Evolutionary conservation across 2,113 vertebrate species (phyloP).

Genomic region (Elephas maximus): DNA sequence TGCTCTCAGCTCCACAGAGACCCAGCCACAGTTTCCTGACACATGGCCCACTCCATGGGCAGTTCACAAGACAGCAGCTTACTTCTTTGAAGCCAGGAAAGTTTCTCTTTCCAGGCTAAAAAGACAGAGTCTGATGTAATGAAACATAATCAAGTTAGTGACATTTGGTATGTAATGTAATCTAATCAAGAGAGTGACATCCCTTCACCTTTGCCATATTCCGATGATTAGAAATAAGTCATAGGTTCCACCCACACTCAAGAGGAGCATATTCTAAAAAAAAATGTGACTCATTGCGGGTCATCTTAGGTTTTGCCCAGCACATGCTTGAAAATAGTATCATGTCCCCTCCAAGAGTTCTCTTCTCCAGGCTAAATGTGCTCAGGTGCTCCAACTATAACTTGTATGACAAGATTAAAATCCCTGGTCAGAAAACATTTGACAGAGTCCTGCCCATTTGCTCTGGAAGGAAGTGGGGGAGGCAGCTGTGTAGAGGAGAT

Average conservation of each 20-base stretch:
- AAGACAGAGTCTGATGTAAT: neutral
- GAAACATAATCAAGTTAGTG: neutral
- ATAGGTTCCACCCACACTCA: neutral
- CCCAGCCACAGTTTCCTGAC: neutral
- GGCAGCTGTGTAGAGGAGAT: neutral
- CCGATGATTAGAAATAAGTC: neutral
- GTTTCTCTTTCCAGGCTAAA: neutral
- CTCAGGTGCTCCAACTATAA: neutral
- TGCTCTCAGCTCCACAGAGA: neutral
- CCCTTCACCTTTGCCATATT: neutral
- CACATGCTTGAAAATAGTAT: neutral
- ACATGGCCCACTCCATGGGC: accelerated
- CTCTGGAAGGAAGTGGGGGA: neutral
- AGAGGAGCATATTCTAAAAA: neutral
- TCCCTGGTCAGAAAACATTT: neutral
- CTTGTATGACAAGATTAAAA: neutral
- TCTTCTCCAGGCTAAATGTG: neutral
- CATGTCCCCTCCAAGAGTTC: neutral
- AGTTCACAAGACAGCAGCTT: neutral
- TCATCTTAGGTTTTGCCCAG: neutral
- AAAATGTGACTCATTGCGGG: neutral
- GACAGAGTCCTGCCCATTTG: no score
- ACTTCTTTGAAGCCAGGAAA: neutral
- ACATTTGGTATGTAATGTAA: neutral
- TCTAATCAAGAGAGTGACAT: neutral